Evolutionary conservation across 2,888 invertebrate genomes (phyloP).

Genomic region (Eupsilia transversa): DNA sequence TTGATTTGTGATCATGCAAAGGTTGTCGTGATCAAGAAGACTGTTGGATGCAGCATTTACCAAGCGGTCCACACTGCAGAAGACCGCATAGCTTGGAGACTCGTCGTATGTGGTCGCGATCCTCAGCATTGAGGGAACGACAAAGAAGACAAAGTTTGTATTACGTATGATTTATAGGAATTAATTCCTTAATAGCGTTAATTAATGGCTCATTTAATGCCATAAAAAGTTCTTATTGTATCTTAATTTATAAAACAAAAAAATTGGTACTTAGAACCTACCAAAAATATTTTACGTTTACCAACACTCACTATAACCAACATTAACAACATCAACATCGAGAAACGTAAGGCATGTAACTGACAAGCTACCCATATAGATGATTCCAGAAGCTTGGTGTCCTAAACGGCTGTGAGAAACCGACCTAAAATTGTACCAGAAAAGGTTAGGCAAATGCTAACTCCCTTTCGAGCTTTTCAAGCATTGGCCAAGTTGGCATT

Average conservation of each 20-base stretch:
- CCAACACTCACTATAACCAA: neutral
- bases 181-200: neutral
- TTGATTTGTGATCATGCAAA: neutral
- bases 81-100: no score
- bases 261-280: no score
- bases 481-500: slow-evolving; percentile 76
- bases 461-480: slow-evolving; percentile 56
- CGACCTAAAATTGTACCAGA: slow-evolving; percentile 39
- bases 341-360: neutral
- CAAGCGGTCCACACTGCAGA: no score
- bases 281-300: neutral
- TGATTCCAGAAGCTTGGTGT: slow-evolving; percentile 20
- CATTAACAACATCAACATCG: neutral
- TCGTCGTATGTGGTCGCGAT: no score
- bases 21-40: no score
- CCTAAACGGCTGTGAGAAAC: slow-evolving; percentile 3
- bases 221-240: no score
- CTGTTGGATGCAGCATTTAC: no score
- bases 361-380: slow-evolving; percentile 1
- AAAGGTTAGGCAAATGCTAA: slow-evolving; percentile 70
- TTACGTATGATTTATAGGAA: no score
- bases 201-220: neutral
- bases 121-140: no score
- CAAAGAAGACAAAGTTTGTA: no score
- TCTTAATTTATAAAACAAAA: no score